Conservation (phyloP, 35 echinoderm and acorn worm species). For the Patiria miniata region DNA sequence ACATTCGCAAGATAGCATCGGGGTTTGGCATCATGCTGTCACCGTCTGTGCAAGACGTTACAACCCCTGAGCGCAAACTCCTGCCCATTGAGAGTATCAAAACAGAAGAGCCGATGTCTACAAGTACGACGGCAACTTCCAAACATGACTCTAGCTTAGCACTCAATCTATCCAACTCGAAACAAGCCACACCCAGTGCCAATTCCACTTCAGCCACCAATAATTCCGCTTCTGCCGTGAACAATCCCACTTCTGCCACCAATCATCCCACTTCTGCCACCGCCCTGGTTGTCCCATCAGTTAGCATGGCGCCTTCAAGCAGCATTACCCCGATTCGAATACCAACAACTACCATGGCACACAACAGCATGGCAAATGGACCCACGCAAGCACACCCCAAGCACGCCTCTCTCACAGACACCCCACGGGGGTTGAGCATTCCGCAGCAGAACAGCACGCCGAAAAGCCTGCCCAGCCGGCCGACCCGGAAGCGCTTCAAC, state of each 20-base stretch:
- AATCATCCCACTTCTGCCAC: neutral
- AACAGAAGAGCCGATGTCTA: neutral
- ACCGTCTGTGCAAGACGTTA: conserved; percentile 12
- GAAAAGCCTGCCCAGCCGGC: neutral
- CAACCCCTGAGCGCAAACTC: neutral
- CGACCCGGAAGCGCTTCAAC: conserved; percentile 83
- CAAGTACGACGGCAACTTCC: neutral
- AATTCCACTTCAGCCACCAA: neutral
- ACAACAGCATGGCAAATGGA: conserved; percentile 21
- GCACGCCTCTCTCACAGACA: neutral
- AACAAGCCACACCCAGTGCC: neutral
- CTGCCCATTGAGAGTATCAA: neutral
- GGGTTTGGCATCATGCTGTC: conserved; percentile 61
- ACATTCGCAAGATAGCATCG: conserved; percentile 66
- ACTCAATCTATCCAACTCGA: conserved; percentile 8
- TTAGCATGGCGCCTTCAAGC: neutral
- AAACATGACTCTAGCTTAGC: neutral
- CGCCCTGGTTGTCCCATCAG: neutral
- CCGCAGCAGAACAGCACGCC: neutral
- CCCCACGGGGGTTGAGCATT: neutral
- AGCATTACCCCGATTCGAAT: conserved; percentile 9
- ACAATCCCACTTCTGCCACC: neutral
- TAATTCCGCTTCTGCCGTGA: neutral
- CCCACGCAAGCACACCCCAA: neutral
- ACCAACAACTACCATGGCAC: neutral